Evolutionary conservation across 2,888 invertebrate genomes (phyloP).

Genomic region (Aspidiotus destructor): DNA sequence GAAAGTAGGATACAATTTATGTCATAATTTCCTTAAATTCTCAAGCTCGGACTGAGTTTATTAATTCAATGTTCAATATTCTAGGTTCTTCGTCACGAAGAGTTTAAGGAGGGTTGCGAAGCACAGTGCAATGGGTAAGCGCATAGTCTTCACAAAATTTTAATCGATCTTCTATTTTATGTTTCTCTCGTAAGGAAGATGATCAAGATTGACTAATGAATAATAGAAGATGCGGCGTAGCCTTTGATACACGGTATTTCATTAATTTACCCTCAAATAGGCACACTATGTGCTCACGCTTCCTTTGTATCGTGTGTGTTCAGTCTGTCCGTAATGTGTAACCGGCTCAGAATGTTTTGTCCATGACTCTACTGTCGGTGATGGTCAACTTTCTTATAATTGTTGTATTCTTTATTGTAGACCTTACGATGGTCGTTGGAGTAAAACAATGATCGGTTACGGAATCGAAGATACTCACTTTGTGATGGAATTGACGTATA

Average conservation of each 20-base stretch:
- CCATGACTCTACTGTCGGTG: too few species aligned
- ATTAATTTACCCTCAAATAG: too few species aligned
- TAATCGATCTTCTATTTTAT: background rate
- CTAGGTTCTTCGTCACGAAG: conserved; percentile 88
- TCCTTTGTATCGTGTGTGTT: too few species aligned
- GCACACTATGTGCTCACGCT: too few species aligned
- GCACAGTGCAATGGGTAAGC: conserved; percentile 92
- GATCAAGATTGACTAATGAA: background rate
- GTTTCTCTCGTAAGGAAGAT: background rate
- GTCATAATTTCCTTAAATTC: background rate
- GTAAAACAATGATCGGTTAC: conserved; percentile 98
- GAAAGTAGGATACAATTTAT: conserved; percentile 58
- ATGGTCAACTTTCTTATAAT: too few species aligned
- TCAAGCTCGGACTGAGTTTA: background rate
- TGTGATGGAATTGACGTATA: conserved; percentile 93
- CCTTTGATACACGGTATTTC: too few species aligned
- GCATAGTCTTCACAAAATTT: background rate
- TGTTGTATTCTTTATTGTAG: conserved; percentile 46
- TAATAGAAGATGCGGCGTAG: too few species aligned
- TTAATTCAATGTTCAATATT: conserved; percentile 9
- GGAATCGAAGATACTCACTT: conserved; percentile 91
- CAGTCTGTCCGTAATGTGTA: background rate
- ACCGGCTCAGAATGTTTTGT: background rate
- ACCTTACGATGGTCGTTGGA: conserved; percentile 97
- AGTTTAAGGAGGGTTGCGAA: conserved; percentile 92